Evolutionary conservation across 2,797 vertebrate species (phyloP).

Genomic region (Phataginus tetradactyla): DNA sequence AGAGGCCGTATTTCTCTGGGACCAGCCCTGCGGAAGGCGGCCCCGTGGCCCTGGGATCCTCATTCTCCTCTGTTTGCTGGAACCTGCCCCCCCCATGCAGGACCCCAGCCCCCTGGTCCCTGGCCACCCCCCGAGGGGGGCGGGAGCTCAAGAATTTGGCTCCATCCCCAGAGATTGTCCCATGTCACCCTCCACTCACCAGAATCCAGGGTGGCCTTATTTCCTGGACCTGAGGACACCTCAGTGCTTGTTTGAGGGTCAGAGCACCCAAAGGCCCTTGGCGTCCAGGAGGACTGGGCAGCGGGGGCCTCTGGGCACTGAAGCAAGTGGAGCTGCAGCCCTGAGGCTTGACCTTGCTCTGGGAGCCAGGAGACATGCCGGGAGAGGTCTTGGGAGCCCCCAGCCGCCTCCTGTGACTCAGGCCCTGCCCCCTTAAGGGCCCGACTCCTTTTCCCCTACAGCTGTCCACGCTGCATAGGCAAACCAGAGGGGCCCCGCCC

Average conservation of each 20-base stretch:
- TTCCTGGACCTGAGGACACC: background rate
- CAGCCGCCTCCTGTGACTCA: background rate
- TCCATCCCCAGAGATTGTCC: background rate
- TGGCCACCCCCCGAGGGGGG: background rate
- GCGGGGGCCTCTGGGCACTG: background rate
- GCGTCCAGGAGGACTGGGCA: background rate
- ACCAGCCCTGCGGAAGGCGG: background rate
- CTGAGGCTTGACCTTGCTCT: background rate
- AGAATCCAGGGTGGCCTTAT: background rate
- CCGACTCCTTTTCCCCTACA: background rate
- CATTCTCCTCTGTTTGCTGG: background rate
- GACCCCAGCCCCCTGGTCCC: background rate
- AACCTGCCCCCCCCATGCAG: background rate
- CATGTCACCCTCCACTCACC: background rate
- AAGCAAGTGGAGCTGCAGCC: background rate
- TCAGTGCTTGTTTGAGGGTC: background rate
- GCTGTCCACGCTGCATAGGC: rapidly evolving
- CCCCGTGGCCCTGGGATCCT: background rate
- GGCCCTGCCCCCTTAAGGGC: background rate
- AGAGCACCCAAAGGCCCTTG: rapidly evolving
- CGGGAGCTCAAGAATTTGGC: background rate
- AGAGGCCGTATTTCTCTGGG: background rate
- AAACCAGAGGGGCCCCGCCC: background rate
- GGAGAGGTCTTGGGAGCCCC: background rate
- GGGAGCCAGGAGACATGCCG: background rate